Evolutionary conservation across 1,140 invertebrate species (phyloP), one percentile per base, ranked within the genome.

Genomic region (Drosophila pseudoobscura): DNA sequence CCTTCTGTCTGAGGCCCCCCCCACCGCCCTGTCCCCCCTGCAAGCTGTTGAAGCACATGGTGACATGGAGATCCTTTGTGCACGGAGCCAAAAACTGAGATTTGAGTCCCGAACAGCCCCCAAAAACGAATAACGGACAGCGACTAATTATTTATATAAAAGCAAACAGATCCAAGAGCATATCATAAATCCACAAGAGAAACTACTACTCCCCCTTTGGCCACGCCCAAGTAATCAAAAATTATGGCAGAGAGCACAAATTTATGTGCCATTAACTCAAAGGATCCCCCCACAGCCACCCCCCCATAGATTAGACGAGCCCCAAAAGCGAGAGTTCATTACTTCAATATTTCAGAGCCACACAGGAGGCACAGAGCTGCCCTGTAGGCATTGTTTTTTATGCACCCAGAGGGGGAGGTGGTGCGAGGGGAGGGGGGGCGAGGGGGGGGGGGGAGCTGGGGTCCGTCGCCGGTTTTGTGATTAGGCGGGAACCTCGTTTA

Each of bases 191-290:
- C 69, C 71, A 55, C 71, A 39, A 56, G 57, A 60, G 17, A 51
- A 78, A 82, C 64, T 71, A 62, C 59, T 17, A 17, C 0, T 17
- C 17, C 17, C 31, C 57, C 24, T 20, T 20, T 44, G 39, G 46
- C 56, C 82, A 73, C 74, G 74, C 82, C 82, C 83, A 78, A 72
- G 82, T 78, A 87, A 87, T 87, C 83, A 87, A 87, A 87, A 87
- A 75, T 87, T 78, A 87, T 87, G 82, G 82, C 69, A 78, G 43
- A 62, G 53, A 62, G 74, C 63, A 70, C 63, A 84, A 84, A 82
- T 87, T 78, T 87, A 87, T 85, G 83, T 85, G 82, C 82, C 82
- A 85, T 85, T 85, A 85, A 87, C 82, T 78, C 77, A 82, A 82
- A 87, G 82, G 31, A 45, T 13, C 56, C 9, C 31, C 29, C 8